phyloP scores from a whole-genome alignment of 2,113 vertebrate genomes.

The Cebus imitator region DNA sequence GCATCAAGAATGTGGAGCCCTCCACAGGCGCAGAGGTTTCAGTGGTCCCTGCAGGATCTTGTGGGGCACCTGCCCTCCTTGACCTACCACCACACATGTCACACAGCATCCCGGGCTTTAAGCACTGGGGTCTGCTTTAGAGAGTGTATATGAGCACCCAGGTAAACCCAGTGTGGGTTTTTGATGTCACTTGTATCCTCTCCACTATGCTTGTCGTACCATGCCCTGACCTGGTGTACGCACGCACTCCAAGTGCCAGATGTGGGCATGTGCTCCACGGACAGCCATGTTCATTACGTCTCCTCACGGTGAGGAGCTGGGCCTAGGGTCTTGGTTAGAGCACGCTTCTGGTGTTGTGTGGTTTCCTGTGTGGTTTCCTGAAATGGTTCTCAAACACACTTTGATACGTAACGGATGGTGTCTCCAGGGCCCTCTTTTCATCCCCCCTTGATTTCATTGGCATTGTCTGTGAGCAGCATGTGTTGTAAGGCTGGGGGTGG shows the following conservation, averaged over 20 bases:
- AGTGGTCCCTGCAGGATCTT: neutral
- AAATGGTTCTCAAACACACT: neutral
- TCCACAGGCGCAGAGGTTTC: neutral
- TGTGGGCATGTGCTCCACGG: neutral
- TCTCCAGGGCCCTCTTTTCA: neutral
- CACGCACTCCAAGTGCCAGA: neutral
- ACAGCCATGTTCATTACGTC: neutral
- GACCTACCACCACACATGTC: too few relatives aligned
- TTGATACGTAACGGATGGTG: neutral
- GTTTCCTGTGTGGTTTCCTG: neutral
- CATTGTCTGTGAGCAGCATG: neutral
- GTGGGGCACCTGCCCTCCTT: too few relatives aligned
- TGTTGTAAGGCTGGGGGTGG: neutral
- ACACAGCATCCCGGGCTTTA: neutral
- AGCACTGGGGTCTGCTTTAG: neutral
- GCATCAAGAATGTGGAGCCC: neutral
- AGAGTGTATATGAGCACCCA: neutral
- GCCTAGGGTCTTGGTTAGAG: neutral
- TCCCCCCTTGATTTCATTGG: neutral
- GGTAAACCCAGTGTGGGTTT: neutral
- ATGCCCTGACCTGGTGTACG: neutral
- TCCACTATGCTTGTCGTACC: too few relatives aligned
- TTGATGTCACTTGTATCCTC: neutral
- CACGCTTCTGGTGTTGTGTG: neutral
- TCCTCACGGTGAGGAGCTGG: too few relatives aligned